A percentile compares a stretch with the other conserved stretches of the same genome.
Evolutionary conservation across 2,113 vertebrate genomes (phyloP).

Genomic region (Aspidoscelis tigris): DNA sequence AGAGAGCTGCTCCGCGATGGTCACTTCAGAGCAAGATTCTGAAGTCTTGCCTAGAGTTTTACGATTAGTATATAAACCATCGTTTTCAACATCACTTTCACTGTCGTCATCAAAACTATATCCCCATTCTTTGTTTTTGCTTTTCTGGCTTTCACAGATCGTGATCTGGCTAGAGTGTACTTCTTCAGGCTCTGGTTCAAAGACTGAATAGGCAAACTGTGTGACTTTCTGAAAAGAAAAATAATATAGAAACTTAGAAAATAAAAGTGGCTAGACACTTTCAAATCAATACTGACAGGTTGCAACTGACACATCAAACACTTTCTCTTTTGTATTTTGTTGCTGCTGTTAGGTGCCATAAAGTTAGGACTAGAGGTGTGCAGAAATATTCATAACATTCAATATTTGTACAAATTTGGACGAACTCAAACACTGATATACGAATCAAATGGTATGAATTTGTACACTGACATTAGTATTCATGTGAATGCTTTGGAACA

Average conservation of each 20-base stretch:
- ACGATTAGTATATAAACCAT: slow-evolving; percentile 48
- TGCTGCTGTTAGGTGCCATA: too few species aligned
- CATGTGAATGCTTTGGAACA: too few species aligned
- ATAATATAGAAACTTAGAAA: not conserved
- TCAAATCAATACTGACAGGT: too few species aligned
- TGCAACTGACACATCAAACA: too few species aligned
- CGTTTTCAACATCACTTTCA: slow-evolving; percentile 20
- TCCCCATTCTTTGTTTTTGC: slow-evolving; percentile 52
- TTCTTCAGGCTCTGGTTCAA: not conserved
- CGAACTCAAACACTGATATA: too few species aligned
- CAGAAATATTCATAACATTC: too few species aligned
- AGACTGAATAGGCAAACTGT: rapidly evolving
- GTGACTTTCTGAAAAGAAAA: slow-evolving; percentile 12
- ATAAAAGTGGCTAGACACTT: too few species aligned
- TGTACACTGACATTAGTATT: too few species aligned
- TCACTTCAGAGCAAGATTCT: not conserved
- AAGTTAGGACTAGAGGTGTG: too few species aligned
- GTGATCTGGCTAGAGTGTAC: slow-evolving; percentile 52
- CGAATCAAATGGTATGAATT: too few species aligned
- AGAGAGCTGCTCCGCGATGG: not conserved
- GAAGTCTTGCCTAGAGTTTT: not conserved
- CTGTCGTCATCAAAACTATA: slow-evolving; percentile 10
- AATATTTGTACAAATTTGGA: too few species aligned
- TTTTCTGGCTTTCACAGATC: not conserved
- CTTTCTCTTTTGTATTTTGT: too few species aligned